Conservation (phyloP, 2,113 vertebrate species). For the Petrocephalus microphthalmus region DNA sequence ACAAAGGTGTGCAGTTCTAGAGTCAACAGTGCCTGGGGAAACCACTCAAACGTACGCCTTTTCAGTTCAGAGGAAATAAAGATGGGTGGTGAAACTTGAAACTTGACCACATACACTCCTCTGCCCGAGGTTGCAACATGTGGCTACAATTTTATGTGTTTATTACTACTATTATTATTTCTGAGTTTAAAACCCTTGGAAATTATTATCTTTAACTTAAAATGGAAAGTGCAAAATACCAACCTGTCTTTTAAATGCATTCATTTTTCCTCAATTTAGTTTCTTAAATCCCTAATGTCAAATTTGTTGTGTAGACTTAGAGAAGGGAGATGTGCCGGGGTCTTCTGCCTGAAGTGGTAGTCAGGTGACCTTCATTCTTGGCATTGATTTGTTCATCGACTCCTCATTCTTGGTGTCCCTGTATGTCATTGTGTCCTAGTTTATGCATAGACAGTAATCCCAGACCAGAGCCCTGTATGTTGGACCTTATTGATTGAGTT, state of each 20-base stretch:
- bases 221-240: neutral
- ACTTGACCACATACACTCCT: conserved; percentile 16
- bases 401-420: neutral
- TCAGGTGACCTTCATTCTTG: neutral
- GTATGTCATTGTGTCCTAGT: neutral
- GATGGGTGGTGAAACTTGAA: conserved; percentile 22
- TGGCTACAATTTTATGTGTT: conserved; percentile 10
- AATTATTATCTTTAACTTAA: neutral
- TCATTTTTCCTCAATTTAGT: neutral
- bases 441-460: neutral
- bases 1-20: conserved; percentile 39
- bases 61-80: conserved; percentile 57
- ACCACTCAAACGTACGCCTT: conserved; percentile 38
- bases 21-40: conserved; percentile 51
- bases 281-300: neutral
- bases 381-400: neutral
- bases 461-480: neutral
- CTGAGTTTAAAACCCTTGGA: neutral
- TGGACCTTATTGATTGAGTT: neutral
- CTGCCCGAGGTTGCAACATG: conserved; percentile 2
- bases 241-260: neutral
- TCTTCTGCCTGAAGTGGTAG: neutral
- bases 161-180: conserved; percentile 5
- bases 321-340: neutral
- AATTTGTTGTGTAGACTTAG: neutral